These are phyloP conservation scores for Siphamia tubifer DNA, from an alignment of 2,113 vertebrate genomes.

Conservation along the genomic window DNA sequence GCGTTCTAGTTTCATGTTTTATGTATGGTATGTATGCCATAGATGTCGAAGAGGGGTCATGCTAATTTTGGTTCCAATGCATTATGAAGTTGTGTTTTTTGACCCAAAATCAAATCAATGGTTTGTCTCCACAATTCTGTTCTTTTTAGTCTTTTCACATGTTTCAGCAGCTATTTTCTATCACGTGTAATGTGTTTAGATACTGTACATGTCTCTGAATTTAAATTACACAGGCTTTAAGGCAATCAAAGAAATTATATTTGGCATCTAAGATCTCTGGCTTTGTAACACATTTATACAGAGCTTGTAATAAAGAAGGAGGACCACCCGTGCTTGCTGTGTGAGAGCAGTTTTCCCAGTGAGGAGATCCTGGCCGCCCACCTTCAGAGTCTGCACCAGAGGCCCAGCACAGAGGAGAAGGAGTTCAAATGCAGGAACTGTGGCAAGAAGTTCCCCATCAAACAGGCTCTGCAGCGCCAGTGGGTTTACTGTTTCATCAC, in stretches of 20 bases:
- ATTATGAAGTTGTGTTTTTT: no score
- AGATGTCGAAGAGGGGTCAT: no score
- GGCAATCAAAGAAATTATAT: background rate
- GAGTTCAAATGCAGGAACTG: slow-evolving; percentile 94
- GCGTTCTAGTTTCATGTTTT: no score
- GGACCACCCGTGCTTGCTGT: slow-evolving; percentile 90
- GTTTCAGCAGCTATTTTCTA: no score
- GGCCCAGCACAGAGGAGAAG: slow-evolving; percentile 89
- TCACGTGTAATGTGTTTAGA: no score
- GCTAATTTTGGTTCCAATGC: no score
- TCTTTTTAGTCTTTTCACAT: no score
- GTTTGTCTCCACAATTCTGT: no score
- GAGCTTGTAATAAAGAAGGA: slow-evolving; percentile 84
- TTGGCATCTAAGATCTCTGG: background rate
- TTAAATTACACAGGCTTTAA: background rate
- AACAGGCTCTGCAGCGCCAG: slow-evolving; percentile 97
- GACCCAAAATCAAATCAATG: no score
- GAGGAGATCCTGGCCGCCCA: slow-evolving; percentile 94
- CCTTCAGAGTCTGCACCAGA: slow-evolving; percentile 92
- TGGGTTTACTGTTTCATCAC: slow-evolving; percentile 74
- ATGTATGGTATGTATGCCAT: no score
- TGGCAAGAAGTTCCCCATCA: slow-evolving; percentile 95
- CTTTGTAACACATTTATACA: slow-evolving; percentile 51
- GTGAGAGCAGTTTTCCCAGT: slow-evolving; percentile 93
- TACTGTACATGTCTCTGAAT: no score